These are phyloP conservation scores for Drosophila melanosoma DNA, from an alignment of 2,888 invertebrate species.

Conservation along the genomic window DNA sequence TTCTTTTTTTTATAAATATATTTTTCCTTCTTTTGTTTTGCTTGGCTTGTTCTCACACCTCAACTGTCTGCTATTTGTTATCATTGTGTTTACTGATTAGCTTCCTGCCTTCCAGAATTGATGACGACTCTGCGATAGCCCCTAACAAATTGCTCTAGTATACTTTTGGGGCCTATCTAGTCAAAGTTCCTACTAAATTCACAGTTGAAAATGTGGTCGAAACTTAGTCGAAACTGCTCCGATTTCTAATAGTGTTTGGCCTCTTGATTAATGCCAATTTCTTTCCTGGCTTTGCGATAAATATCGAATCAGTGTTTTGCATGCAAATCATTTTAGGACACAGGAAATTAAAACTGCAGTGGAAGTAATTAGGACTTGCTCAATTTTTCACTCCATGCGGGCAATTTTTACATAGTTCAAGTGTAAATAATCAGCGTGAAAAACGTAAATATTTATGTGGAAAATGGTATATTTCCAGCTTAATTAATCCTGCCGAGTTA, in stretches of 20 bases:
- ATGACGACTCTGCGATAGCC: conserved; percentile 18
- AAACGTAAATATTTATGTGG: neutral
- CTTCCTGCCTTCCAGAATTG: conserved; percentile 37
- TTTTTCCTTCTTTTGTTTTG: conserved; percentile 8
- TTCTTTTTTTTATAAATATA: neutral
- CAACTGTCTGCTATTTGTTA: conserved; percentile 29
- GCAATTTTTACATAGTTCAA: conserved; percentile 14
- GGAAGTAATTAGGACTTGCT: conserved; percentile 33
- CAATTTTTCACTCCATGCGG: conserved; percentile 7
- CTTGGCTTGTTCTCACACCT: conserved; percentile 23
- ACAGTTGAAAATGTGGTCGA: neutral
- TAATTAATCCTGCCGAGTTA: neutral
- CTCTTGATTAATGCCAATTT: neutral
- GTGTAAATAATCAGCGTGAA: conserved; percentile 8
- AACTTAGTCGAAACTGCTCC: no score
- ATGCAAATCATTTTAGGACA: conserved; percentile 25
- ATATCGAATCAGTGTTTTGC: conserved; percentile 10
- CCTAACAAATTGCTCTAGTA: conserved; percentile 37
- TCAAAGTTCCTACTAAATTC: neutral
- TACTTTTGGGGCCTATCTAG: conserved; percentile 5
- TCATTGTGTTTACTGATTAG: conserved; percentile 58
- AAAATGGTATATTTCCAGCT: neutral
- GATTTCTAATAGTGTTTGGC: neutral
- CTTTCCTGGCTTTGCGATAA: neutral
- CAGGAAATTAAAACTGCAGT: conserved; percentile 54